Evolutionary conservation across 1,140 invertebrate species (phyloP).

Genomic region (Oppia nitens): DNA sequence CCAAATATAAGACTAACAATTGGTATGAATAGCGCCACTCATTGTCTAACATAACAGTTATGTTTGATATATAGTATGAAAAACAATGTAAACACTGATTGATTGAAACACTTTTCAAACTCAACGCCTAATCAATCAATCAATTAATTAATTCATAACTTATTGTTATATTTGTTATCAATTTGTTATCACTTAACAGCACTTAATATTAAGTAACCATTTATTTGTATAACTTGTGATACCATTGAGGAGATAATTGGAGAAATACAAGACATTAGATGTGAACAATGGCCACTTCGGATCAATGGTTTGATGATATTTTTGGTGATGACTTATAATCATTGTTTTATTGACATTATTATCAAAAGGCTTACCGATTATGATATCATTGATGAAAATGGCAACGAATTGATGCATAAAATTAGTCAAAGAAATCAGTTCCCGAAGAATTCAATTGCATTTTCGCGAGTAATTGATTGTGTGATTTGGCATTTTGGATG

Average conservation of each 20-base stretch:
- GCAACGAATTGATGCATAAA: conserved; percentile 11
- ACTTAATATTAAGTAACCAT: too few species aligned
- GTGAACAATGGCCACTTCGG: neutral
- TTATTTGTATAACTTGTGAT: too few species aligned
- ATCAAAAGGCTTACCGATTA: neutral
- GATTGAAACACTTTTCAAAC: neutral
- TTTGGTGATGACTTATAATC: neutral
- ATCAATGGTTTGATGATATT: neutral
- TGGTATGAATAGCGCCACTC: neutral
- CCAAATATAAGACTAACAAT: too few species aligned
- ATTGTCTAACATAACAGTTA: neutral
- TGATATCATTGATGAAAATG: conserved; percentile 11
- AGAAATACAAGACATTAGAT: neutral
- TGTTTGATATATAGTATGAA: neutral
- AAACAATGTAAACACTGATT: neutral
- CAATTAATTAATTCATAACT: too few species aligned
- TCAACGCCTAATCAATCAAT: too few species aligned
- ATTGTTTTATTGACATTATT: neutral
- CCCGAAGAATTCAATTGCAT: conserved; percentile 4
- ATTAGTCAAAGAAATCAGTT: conserved; percentile 12
- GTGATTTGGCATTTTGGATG: neutral
- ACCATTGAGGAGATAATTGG: too few species aligned
- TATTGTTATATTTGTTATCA: too few species aligned
- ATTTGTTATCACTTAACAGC: too few species aligned
- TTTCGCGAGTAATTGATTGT: neutral